Conservation (phyloP, 2,113 vertebrate species). For the Egretta garzetta region DNA sequence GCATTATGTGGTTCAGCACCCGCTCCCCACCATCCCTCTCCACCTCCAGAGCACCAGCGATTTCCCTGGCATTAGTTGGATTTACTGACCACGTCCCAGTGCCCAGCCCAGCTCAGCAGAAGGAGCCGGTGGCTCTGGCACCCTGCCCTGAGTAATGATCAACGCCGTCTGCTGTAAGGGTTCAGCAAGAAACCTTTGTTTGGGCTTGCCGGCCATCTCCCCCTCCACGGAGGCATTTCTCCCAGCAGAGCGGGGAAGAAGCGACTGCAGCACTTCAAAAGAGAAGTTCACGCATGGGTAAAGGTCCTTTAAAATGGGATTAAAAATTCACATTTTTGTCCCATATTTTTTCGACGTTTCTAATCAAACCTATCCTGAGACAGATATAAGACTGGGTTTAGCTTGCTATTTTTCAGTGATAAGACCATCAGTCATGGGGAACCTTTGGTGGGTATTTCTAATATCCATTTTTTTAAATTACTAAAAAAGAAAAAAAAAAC, state of each 20-base stretch:
- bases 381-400: neutral
- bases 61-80: neutral
- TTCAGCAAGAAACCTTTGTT: neutral
- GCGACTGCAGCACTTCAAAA: neutral
- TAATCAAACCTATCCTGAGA: conserved; percentile 32
- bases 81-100: neutral
- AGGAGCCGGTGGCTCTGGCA: fast-evolving
- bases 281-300: conserved; percentile 7
- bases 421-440: fast-evolving
- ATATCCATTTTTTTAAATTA: neutral
- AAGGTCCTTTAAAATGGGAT: conserved; percentile 38
- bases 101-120: neutral
- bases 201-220: neutral
- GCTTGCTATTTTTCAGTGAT: fast-evolving
- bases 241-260: neutral
- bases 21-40: neutral
- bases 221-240: neutral
- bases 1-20: fast-evolving
- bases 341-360: neutral
- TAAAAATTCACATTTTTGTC: conserved; percentile 24
- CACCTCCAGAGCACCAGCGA: neutral
- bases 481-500: neutral
- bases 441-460: neutral
- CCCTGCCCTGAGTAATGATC: fast-evolving
- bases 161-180: neutral